These are phyloP conservation scores for Sebastes fasciatus DNA, from an alignment of 2,113 vertebrate species.

Conservation along the genomic window DNA sequence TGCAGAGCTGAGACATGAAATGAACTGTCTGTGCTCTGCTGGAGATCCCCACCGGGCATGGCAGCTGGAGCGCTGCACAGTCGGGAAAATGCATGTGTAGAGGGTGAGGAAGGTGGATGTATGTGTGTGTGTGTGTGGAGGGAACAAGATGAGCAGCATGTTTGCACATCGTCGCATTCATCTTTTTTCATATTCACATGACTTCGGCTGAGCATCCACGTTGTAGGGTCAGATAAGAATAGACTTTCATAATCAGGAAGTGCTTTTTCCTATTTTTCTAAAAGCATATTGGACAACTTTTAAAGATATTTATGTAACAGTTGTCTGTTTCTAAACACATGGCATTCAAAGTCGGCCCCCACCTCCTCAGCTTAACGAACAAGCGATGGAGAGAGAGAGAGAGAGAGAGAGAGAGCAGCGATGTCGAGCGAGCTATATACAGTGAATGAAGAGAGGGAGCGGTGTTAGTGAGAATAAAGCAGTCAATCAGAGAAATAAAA, in stretches of 20 bases:
- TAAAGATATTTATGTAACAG: too few species aligned
- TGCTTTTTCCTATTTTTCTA: not conserved
- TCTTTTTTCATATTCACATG: not conserved
- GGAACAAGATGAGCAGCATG: not conserved
- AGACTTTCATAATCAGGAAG: not conserved
- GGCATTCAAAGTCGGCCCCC: too few species aligned
- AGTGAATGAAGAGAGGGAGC: too few species aligned
- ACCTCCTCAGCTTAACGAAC: too few species aligned
- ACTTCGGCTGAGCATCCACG: not conserved
- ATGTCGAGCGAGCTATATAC: too few species aligned
- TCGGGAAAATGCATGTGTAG: not conserved
- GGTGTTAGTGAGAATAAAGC: too few species aligned
- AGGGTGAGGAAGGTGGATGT: not conserved
- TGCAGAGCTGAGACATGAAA: constrained; percentile 46
- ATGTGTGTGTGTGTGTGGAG: not conserved
- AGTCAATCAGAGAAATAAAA: too few species aligned
- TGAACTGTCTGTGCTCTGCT: constrained; percentile 30
- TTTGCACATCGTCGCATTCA: not conserved
- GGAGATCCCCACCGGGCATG: constrained; percentile 35
- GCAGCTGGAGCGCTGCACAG: constrained; percentile 1
- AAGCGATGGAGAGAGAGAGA: too few species aligned
- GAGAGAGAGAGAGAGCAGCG: too few species aligned
- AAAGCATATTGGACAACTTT: not conserved
- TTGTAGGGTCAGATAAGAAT: not conserved
- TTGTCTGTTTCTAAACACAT: too few species aligned